A percentile compares a stretch with the other conserved stretches of the same genome.
phyloP scores from a whole-genome alignment of 2,888 invertebrate genomes.

The Cephus sareptanus region DNA sequence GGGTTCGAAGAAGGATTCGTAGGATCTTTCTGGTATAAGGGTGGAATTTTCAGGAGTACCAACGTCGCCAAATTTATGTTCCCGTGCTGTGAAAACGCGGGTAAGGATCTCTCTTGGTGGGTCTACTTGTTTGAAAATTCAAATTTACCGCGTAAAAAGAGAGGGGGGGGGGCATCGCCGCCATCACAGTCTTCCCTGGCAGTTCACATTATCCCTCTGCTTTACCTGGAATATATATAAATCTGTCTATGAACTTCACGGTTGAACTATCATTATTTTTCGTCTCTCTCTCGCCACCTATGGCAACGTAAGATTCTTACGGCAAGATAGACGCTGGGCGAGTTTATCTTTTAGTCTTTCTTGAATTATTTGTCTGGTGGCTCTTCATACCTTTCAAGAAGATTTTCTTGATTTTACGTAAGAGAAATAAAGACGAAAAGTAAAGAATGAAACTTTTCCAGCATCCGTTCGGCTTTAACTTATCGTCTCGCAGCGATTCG shows the following conservation, averaged over 20 bases:
- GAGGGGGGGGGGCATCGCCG: background rate
- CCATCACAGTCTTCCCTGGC: background rate
- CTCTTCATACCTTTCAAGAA: background rate
- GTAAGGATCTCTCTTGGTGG: background rate
- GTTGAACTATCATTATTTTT: background rate
- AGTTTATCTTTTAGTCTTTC: background rate
- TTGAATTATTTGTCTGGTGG: background rate
- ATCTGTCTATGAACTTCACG: background rate
- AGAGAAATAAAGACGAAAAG: background rate
- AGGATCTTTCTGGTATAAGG: background rate
- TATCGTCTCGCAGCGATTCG: background rate
- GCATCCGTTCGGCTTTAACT: background rate
- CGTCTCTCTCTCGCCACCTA: background rate
- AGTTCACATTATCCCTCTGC: background rate
- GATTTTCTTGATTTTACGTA: background rate
- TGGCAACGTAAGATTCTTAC: background rate
- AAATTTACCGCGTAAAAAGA: background rate
- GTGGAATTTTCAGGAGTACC: background rate
- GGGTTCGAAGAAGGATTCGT: background rate
- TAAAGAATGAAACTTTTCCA: background rate
- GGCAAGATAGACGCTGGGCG: background rate
- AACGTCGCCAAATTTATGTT: background rate
- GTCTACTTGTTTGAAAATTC: background rate
- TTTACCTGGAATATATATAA: background rate
- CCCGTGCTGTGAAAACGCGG: background rate